A percentile compares a stretch with the other conserved stretches of the same genome.
These are phyloP conservation scores for Artemia sp. DNA, from an alignment of 2,888 invertebrate species.

Conservation along the genomic window DNA sequence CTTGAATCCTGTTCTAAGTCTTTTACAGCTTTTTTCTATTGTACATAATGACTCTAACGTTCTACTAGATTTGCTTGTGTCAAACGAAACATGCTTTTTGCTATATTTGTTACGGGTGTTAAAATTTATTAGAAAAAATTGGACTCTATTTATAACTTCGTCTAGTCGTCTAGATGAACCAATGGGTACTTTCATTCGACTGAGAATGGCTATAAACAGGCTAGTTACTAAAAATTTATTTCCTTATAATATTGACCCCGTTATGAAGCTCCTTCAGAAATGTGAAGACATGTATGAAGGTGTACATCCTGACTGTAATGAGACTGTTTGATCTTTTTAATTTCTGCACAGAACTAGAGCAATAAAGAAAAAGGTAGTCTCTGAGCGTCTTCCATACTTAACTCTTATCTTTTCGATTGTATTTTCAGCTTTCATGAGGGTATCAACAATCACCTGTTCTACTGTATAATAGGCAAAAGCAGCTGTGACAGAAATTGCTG, in stretches of 20 bases:
- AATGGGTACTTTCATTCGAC: conserved; percentile 61
- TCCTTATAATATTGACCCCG: conserved; percentile 77
- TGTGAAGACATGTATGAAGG: conserved; percentile 72
- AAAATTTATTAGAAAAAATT: conserved; percentile 64
- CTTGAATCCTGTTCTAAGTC: conserved; percentile 69
- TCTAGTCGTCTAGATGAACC: conserved; percentile 56
- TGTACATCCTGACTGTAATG: conserved; percentile 29
- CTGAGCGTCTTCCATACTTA: no score
- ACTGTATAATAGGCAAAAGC: no score
- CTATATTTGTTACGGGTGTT: conserved; percentile 64
- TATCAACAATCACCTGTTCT: no score
- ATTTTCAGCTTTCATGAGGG: no score
- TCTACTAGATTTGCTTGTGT: conserved; percentile 63
- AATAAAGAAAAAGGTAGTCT: no score
- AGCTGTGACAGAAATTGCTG: no score
- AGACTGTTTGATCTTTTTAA: no score
- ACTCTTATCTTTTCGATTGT: no score
- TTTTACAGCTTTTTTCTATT: conserved; percentile 64
- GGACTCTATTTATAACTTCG: conserved; percentile 54
- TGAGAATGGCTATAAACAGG: conserved; percentile 60
- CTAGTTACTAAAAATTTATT: conserved; percentile 64
- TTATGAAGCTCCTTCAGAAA: conserved; percentile 59
- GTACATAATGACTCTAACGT: conserved; percentile 65
- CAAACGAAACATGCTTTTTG: conserved; percentile 76
- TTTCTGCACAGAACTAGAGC: no score